These are phyloP conservation scores for Trichechus manatus DNA, from an alignment of 2,113 vertebrate species.

Conservation along the genomic window DNA sequence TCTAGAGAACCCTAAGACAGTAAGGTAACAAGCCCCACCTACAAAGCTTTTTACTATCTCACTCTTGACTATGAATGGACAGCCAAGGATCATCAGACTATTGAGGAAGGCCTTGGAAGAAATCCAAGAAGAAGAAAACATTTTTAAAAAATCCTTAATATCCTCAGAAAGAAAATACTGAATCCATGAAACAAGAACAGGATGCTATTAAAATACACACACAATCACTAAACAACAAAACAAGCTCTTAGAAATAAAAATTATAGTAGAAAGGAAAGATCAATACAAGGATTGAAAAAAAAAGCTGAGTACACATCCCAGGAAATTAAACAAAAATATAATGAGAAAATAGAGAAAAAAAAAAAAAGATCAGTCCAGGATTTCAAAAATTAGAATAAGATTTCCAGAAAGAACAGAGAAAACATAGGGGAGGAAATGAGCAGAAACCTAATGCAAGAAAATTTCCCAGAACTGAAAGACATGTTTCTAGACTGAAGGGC, in stretches of 20 bases:
- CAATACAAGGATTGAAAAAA: background rate
- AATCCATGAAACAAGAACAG: background rate
- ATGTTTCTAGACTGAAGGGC: background rate
- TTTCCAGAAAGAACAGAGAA: conserved; percentile 21
- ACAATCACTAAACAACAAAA: background rate
- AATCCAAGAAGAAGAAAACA: background rate
- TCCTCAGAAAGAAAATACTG: background rate
- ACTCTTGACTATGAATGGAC: conserved; percentile 7
- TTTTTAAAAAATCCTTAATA: background rate
- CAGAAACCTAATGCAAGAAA: conserved; percentile 46
- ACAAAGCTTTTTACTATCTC: background rate
- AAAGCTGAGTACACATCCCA: background rate
- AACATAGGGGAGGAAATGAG: background rate
- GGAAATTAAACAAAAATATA: background rate
- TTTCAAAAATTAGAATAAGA: background rate
- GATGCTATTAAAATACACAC: background rate
- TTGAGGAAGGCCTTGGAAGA: background rate
- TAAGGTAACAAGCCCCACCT: background rate
- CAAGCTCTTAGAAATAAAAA: background rate
- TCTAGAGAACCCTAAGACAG: no score
- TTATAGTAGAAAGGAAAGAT: background rate
- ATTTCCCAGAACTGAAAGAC: background rate
- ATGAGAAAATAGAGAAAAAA: background rate
- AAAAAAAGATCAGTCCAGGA: background rate
- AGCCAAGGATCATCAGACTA: background rate